Base-by-base conservation (phyloP, 1,140 invertebrate species). In the Drosophila pectinifera region DNA sequence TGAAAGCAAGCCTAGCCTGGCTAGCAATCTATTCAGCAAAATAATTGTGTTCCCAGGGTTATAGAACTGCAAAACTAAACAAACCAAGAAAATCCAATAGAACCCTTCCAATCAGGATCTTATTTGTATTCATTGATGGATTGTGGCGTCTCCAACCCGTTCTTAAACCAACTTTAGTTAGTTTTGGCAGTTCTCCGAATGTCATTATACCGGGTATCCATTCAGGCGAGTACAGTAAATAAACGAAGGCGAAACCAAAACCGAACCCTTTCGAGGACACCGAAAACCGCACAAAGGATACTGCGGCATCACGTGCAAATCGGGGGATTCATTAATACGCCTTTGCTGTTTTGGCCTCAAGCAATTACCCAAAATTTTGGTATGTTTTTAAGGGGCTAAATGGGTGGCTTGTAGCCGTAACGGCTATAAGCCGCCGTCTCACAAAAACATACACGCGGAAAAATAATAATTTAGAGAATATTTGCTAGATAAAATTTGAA, bases 361-460 rank as follows among this genome's bases (percentile, higher is more conserved):
- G 67, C 67, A 70, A 70, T 70, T 70, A 70, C 64, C 67, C 64
- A 18, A 54, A 70, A 70, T 38, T 56, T 68, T n/a, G 7, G 53
- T 42, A 43, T 56, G 59, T 41, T 18, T 18, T 36, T 24, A n/a
- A n/a, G 41, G 58, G 42, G 68, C 45, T 24, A 53, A 42, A 51
- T 24, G 53, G 34, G 56, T 42, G 56, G 53, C 55, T 38, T 48
- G 64, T 67, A 65, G 38, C 46, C 22, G 63, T 69, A 68, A 55
- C 46, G 49, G 48, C 38, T 55, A 69, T 63, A 69, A 55, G 38
- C 62, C 6, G 13, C 0, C 49, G 10, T 16, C 16, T 6, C 28
- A 34, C 48, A 34, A 34, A 34, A 51, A 51, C 48, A 51, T 34
- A 14, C 28, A 51, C 48, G 34, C 16, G 1, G 13, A 0, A 0